Conservation (phyloP, 2,113 vertebrate genomes). For the Piprites chloris region DNA sequence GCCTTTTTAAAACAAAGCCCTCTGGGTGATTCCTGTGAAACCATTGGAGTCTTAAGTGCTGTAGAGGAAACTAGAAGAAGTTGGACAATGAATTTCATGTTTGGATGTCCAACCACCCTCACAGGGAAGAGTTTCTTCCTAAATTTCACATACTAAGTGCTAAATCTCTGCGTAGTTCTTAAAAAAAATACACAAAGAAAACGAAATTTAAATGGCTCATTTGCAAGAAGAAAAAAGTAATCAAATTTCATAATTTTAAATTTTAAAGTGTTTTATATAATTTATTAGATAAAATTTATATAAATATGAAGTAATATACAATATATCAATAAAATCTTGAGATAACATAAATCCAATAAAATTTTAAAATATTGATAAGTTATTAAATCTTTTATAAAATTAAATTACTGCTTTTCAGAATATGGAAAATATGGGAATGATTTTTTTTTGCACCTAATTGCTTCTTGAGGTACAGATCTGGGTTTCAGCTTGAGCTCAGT, state of each 20-base stretch:
- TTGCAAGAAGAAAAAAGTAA: neutral
- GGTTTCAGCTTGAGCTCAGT: neutral
- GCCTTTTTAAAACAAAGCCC: neutral
- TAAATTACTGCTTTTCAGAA: neutral
- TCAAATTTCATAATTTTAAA: no score
- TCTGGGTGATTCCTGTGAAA: neutral
- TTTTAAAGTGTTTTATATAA: no score
- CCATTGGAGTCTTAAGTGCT: neutral
- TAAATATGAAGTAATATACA: no score
- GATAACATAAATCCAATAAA: no score
- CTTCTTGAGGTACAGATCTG: neutral
- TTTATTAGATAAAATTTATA: no score
- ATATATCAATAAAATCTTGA: no score
- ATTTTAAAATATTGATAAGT: no score
- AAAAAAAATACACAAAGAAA: neutral
- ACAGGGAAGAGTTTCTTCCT: neutral
- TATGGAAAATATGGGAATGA: neutral
- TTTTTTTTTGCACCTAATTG: neutral
- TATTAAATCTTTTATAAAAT: no score
- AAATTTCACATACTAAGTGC: neutral
- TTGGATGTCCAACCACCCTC: neutral
- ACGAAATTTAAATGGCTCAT: neutral
- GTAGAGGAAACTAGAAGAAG: neutral
- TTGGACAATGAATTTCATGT: neutral
- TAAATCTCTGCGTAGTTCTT: neutral